Evolutionary conservation across 53 echinoderm and acorn worm genomes (phyloP).

Genomic region (Hippasteria phrygiana): DNA sequence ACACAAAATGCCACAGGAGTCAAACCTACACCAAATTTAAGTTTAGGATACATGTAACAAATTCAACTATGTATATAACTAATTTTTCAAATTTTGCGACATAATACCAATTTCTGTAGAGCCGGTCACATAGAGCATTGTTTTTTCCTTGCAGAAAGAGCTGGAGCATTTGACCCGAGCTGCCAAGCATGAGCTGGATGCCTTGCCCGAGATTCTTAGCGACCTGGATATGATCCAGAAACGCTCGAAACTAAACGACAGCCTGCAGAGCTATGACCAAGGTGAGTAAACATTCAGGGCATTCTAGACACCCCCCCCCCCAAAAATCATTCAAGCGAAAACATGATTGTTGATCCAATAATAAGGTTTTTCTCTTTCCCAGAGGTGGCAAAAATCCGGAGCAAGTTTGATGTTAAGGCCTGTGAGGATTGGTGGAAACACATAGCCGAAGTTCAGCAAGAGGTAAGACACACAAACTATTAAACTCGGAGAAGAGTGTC

Average conservation of each 20-base stretch:
- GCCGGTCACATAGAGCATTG: not conserved
- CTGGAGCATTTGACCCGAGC: conserved; percentile 81
- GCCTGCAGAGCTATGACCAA: conserved; percentile 69
- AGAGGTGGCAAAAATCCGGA: conserved; percentile 75
- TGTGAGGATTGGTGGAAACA: conserved; percentile 94
- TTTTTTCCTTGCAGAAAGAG: conserved; percentile 76
- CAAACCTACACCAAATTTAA: too few relatives aligned
- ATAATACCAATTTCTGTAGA: not conserved
- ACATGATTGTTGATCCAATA: too few relatives aligned
- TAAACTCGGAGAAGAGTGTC: too few relatives aligned
- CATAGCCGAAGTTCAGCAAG: conserved; percentile 74
- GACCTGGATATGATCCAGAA: conserved; percentile 78
- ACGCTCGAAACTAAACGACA: conserved; percentile 75
- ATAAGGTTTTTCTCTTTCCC: conserved; percentile 1
- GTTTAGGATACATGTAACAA: too few relatives aligned
- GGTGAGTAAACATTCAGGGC: conserved; percentile 64
- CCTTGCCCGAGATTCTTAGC: conserved; percentile 80
- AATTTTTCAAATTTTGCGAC: too few relatives aligned
- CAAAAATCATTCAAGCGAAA: too few relatives aligned
- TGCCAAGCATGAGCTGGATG: conserved; percentile 82
- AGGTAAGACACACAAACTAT: conserved; percentile 66
- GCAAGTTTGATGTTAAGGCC: conserved; percentile 84
- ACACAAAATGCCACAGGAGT: too few relatives aligned
- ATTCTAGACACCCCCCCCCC: too few relatives aligned
- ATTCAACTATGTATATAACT: too few relatives aligned